Percentiles rank a stretch among this genome's conserved stretches.
phyloP scores from a whole-genome alignment of 2,113 vertebrate genomes.

The Dipodomys ordii region DNA sequence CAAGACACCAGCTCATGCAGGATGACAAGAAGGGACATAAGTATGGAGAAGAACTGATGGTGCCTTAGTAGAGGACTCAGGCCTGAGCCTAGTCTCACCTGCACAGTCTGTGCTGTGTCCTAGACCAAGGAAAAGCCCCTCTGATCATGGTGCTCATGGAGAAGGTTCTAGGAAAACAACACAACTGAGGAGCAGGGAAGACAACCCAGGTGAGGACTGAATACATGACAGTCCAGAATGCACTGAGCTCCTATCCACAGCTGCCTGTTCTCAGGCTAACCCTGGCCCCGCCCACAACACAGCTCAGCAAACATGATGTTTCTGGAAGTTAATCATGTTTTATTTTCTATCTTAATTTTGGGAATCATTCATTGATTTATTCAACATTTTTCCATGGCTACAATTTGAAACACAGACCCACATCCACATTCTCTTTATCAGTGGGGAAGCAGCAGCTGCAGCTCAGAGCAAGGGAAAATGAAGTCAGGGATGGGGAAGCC shows the following conservation, averaged over 20 bases:
- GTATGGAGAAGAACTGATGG: background rate
- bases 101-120: too few relatives aligned
- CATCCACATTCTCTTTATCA: background rate
- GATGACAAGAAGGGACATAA: background rate
- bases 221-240: background rate
- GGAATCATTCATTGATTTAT: background rate
- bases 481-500: too few relatives aligned
- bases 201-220: background rate
- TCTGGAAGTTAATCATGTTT: background rate
- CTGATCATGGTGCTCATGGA: background rate
- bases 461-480: too few relatives aligned
- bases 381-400: background rate
- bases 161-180: too few relatives aligned
- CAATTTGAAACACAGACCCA: background rate
- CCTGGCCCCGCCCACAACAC: too few relatives aligned
- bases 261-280: too few relatives aligned
- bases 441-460: background rate
- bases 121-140: background rate
- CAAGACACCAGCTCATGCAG: background rate
- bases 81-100: background rate
- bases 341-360: background rate
- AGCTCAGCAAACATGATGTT: background rate
- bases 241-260: too few relatives aligned
- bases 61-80: background rate
- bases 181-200: background rate